Base-by-base conservation (phyloP, 2,113 vertebrate genomes). In the Nothoprocta pentlandii region DNA sequence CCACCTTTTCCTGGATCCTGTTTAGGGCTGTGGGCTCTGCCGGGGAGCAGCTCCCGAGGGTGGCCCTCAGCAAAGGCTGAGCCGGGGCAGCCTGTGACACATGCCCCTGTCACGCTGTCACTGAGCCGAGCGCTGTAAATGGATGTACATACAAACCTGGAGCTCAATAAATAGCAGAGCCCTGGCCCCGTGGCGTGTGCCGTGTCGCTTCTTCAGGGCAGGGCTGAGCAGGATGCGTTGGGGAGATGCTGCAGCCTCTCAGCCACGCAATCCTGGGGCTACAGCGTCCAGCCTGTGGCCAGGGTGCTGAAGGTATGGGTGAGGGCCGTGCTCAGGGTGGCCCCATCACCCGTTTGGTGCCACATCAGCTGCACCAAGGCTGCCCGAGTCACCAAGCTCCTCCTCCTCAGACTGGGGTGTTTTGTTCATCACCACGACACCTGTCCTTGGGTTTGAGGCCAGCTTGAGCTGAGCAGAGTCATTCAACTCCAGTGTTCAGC, bases 151-250 rank as follows among this genome's bases (percentile, higher is more conserved):
- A 90, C 39, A 71, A 67, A 78, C 71, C 77, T 62, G 78, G 84
- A 92, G 66, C 80, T 94, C 91, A 97, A 90, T 97, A 94, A 96
- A 96, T 53, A 92, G 85, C 69, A 78, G 88, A 89, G 66, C 80
- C 87, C 80, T 6, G 7, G 56, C 62, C 74, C 41, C 32, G 46
- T 0, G 0, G 36, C 26, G 58, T 28, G 53, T 93, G 80, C 66
- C 3, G 25, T 32, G 23, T 90, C 87, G 74, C 64, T 90, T 58
- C 70, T 75, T 81, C 49, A 7, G 26, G 36, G 8, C 22, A 5
- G 54, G 66, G 64, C 47, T 68, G 42, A 36, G 46, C 4, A 30
- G 68, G 10, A 4, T 39, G 36, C 20, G 4, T 44, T 3, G 1
- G 16, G 70, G 61, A 36, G 59, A 13, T 4, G 20, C 34, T 36